Conservation (phyloP, 2,113 vertebrate genomes). For the Pan troglodytes region DNA sequence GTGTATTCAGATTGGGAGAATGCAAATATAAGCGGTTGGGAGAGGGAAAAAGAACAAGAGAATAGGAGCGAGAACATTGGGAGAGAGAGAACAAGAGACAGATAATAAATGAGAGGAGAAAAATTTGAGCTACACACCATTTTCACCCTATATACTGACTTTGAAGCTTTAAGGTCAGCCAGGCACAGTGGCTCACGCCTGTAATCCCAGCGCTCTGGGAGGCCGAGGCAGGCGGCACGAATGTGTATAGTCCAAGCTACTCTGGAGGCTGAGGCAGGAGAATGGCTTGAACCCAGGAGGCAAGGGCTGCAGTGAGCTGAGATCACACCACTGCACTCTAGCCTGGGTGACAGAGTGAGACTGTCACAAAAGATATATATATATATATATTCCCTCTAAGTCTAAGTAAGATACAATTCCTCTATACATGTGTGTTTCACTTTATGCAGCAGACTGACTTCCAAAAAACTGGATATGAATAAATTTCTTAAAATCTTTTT, state of each 20-base stretch:
- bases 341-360: no score
- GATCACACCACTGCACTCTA: no score
- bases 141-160: background rate
- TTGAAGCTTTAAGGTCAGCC: background rate
- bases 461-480: background rate
- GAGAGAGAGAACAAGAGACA: background rate
- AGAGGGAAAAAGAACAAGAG: background rate
- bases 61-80: background rate
- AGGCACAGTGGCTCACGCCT: no score
- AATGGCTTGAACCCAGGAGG: no score
- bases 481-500: background rate
- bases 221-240: no score
- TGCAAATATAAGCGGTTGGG: background rate
- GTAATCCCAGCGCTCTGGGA: no score
- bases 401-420: background rate
- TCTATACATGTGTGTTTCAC: rapidly evolving
- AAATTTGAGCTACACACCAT: background rate
- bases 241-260: no score
- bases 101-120: background rate
- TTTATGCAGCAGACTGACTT: background rate
- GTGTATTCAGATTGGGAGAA: background rate
- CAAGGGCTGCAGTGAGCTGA: no score
- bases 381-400: background rate
- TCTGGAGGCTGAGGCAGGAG: no score
- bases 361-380: no score